phyloP scores from a whole-genome alignment of 2,888 invertebrate species.

The Luperina nickerlii region DNA sequence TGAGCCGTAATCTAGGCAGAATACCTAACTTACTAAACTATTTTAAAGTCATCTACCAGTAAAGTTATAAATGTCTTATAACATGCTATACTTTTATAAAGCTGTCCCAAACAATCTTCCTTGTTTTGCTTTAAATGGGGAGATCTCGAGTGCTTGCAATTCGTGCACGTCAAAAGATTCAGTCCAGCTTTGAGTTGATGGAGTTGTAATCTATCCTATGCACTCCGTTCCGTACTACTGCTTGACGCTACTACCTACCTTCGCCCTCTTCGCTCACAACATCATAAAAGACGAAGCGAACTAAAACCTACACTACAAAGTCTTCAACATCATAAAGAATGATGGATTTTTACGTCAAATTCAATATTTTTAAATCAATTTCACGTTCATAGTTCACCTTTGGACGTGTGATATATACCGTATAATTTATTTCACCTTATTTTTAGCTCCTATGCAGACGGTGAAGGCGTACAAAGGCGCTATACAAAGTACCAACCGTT shows the following conservation, averaged over 20 bases:
- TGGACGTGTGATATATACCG: constrained; percentile 33
- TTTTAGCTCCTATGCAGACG: constrained; percentile 84
- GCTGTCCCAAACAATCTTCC: background rate
- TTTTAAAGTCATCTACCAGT: background rate
- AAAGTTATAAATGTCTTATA: background rate
- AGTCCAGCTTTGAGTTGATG: background rate
- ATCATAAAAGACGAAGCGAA: constrained; percentile 10
- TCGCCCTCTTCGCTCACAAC: background rate
- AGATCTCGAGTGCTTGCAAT: background rate
- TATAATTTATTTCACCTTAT: constrained; percentile 61
- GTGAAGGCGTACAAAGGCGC: constrained; percentile 91
- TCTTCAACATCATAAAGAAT: constrained; percentile 69
- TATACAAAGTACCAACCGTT: constrained; percentile 89
- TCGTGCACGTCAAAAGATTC: background rate
- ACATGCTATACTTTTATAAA: background rate
- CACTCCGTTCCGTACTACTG: background rate
- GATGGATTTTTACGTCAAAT: constrained; percentile 69
- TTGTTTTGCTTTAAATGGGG: background rate
- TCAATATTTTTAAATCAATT: constrained; percentile 53
- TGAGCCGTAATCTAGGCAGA: constrained; percentile 2
- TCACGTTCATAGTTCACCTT: constrained; percentile 49
- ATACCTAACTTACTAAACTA: background rate
- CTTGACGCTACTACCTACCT: background rate
- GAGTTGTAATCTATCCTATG: constrained; percentile 7
- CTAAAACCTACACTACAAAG: constrained; percentile 17